Base-by-base conservation (phyloP, 2,797 vertebrate genomes). In the Fistularia tabacaria region DNA sequence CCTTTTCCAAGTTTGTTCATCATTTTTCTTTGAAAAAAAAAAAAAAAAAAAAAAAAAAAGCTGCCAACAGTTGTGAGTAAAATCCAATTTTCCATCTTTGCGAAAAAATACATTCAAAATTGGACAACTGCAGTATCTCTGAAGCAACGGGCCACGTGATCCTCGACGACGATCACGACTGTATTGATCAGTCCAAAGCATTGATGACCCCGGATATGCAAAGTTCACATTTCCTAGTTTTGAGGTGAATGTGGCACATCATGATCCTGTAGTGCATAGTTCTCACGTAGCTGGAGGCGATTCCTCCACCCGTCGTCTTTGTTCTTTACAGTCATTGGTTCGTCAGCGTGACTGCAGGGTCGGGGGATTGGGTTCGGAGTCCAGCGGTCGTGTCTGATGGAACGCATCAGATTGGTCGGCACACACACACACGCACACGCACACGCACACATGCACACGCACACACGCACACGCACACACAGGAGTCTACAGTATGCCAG, bases 231-330 rank as follows among this genome's bases (percentile, higher is more conserved):
- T 79, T 76, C 64, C 68, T 71, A 64, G 54, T 62, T 78, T 53
- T 47, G 82, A 82, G 74, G 73, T 54, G 74, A 69, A 1, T 0
- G 49, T 67, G 71, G 54, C 15, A 40, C 12, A 0, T 14, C 25
- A 9, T 9, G 46, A 71, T 68, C 74, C 64, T 62, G 69, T 74
- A 81, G 84, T 87, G 88, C 82, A 86, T 87, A 87, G 81, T 70
- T 81, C 85, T 73, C 65, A 40, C 48, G 5, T 9, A 15, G 65
- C 7, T 4, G 25, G 25, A 25, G 25, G 57, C 73, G 58, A 50
- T 15, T 12, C 60, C 66, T 62, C 76, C 67, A 53, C 65, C 51
- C 14, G 51, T 71, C 49, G 59, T 52, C 54, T 66, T 63, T 62
- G 25, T 62, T 62, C 47, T 39, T 68, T 62, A 48, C 44, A 63